Evolutionary conservation across 2,797 vertebrate genomes (phyloP).

Genomic region (Bucorvus abyssinicus): DNA sequence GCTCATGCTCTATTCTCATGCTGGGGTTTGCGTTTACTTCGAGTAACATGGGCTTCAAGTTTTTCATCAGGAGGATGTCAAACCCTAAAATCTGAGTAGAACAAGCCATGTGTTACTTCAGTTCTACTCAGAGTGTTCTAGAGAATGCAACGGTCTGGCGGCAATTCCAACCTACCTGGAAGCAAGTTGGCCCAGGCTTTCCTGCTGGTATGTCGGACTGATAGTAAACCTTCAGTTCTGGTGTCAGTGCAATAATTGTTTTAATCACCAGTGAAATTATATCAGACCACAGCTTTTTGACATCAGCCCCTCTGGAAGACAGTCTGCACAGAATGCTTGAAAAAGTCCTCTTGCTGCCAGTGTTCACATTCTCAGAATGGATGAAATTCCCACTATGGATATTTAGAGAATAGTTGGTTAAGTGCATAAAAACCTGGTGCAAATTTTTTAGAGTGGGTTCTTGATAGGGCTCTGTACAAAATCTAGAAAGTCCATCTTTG

Average conservation of each 20-base stretch:
- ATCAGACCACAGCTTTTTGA: slow-evolving; percentile 96
- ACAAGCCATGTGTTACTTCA: slow-evolving; percentile 54
- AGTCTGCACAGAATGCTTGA: slow-evolving; percentile 91
- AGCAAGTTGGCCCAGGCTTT: slow-evolving; percentile 93
- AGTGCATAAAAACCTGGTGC: slow-evolving; percentile 94
- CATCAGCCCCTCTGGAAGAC: slow-evolving; percentile 88
- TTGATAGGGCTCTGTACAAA: slow-evolving; percentile 97
- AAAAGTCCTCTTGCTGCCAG: slow-evolving; percentile 95
- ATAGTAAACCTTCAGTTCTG: slow-evolving; percentile 92
- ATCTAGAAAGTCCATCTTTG: slow-evolving; percentile 95
- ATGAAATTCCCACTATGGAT: slow-evolving; percentile 93
- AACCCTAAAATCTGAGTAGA: slow-evolving; percentile 92
- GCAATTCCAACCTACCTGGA: slow-evolving; percentile 83
- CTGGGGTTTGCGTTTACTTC: slow-evolving; percentile 99
- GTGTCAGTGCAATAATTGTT: slow-evolving; percentile 91
- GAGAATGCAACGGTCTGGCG: neutral
- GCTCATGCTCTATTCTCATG: slow-evolving; percentile 97
- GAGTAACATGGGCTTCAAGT: slow-evolving; percentile 91
- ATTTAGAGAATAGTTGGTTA: slow-evolving; percentile 97
- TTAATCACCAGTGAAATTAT: slow-evolving; percentile 96
- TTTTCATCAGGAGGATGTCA: slow-evolving; percentile 97
- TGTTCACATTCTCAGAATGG: slow-evolving; percentile 90
- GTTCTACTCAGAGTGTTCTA: neutral
- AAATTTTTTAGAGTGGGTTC: slow-evolving; percentile 93
- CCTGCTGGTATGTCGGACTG: slow-evolving; percentile 92